These are phyloP conservation scores for Brachypteracias leptosomus DNA, from an alignment of 2,113 vertebrate species.

Conservation along the genomic window DNA sequence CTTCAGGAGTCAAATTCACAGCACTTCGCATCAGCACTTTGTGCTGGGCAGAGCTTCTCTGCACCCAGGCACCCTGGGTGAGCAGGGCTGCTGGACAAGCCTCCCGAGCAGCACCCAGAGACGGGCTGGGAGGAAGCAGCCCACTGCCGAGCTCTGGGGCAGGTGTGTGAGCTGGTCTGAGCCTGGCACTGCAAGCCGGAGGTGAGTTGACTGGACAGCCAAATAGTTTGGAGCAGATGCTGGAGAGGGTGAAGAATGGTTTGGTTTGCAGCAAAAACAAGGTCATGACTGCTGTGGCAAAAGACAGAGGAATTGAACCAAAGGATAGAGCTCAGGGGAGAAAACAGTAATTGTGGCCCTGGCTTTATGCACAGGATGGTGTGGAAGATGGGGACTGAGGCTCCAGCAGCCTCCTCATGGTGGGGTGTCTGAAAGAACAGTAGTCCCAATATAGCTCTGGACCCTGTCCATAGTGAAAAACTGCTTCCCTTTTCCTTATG, in stretches of 20 bases:
- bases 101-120: slow-evolving; percentile 2
- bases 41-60: slow-evolving; percentile 70
- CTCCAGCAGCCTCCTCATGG: not conserved
- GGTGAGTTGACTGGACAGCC: slow-evolving; percentile 47
- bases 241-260: not conserved
- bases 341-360: not conserved
- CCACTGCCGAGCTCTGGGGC: not conserved
- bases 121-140: slow-evolving; percentile 5
- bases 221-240: not conserved
- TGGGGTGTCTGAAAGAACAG: not conserved
- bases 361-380: not conserved
- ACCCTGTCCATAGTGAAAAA: not conserved
- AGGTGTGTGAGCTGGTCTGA: not conserved
- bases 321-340: not conserved
- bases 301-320: not conserved
- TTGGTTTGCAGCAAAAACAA: not conserved
- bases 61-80: slow-evolving; percentile 18
- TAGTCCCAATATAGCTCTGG: not conserved
- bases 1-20: slow-evolving; percentile 84
- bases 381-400: not conserved
- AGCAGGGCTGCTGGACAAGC: not conserved
- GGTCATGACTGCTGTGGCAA: not conserved
- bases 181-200: slow-evolving; percentile 17
- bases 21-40: slow-evolving; percentile 83
- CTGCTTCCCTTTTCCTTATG: not conserved